These are phyloP conservation scores for Patagioenas fasciata DNA, from an alignment of 2,113 vertebrate genomes.

Conservation along the genomic window DNA sequence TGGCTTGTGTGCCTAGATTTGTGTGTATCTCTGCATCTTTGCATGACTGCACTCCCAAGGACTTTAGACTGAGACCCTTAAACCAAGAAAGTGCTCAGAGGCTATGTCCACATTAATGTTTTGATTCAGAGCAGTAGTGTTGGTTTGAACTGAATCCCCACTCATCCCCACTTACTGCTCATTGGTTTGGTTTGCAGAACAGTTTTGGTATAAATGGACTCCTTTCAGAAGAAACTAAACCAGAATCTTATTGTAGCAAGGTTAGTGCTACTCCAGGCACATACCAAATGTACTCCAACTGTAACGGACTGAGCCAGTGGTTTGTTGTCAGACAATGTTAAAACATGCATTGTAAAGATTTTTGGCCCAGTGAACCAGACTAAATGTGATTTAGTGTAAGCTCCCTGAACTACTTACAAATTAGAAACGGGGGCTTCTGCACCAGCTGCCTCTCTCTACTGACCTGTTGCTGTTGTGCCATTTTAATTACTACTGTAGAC, in stretches of 20 bases:
- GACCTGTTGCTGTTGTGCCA: background rate
- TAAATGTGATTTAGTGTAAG: background rate
- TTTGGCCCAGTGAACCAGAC: background rate
- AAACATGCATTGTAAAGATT: background rate
- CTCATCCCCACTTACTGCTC: background rate
- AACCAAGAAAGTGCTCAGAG: background rate
- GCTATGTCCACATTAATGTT: background rate
- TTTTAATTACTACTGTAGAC: background rate
- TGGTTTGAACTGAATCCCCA: background rate
- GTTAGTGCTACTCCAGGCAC: background rate
- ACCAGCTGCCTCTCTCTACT: background rate
- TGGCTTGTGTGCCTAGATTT: background rate
- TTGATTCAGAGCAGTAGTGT: background rate
- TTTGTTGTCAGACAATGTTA: background rate
- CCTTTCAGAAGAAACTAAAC: background rate
- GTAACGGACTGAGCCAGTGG: background rate
- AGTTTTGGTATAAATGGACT: background rate
- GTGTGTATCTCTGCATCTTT: background rate
- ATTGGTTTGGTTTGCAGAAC: background rate
- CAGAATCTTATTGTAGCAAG: background rate
- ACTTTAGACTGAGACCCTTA: background rate
- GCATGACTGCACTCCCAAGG: background rate
- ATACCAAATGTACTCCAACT: background rate
- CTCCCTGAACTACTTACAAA: background rate
- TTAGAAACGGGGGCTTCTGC: background rate